A percentile compares a stretch with the other conserved stretches of the same genome.
These are phyloP conservation scores for Zaprionus obscuricornis DNA, from an alignment of 2,888 invertebrate genomes.

Conservation along the genomic window DNA sequence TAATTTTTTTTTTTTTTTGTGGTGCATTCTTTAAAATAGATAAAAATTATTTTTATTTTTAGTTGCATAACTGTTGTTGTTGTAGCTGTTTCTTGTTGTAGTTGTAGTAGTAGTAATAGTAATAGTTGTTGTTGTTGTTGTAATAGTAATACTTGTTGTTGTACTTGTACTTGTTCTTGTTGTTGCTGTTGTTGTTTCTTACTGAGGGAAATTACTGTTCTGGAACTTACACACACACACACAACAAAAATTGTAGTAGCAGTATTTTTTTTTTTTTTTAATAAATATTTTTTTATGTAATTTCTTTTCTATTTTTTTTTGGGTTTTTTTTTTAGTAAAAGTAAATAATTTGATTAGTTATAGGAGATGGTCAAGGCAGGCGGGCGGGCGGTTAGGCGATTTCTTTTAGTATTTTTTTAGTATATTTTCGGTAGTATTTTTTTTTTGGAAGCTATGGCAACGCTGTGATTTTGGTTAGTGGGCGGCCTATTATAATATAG, in stretches of 20 bases:
- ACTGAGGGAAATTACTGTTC: conserved; percentile 51
- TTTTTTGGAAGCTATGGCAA: conserved; percentile 21
- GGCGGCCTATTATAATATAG: too few species aligned
- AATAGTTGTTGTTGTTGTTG: conserved; percentile 39
- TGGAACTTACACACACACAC: conserved; percentile 62
- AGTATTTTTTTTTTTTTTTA: conserved; percentile 27
- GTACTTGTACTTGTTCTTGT: conserved; percentile 34
- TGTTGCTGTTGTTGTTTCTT: conserved; percentile 50
- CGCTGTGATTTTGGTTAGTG: conserved; percentile 23
- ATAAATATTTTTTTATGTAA: too few species aligned
- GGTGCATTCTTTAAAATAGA: conserved; percentile 66
- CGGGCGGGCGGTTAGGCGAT: conserved; percentile 27
- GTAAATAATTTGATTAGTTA: conserved; percentile 38
- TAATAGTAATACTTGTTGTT: conserved; percentile 38
- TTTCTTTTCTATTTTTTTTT: conserved; percentile 23
- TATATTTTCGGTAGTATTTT: conserved; percentile 6
- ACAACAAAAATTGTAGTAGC: conserved; percentile 60
- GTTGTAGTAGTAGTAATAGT: conserved; percentile 51
- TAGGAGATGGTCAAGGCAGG: conserved; percentile 33
- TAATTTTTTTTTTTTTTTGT: conserved; percentile 46
- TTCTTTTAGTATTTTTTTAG: conserved; percentile 3
- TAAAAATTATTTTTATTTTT: conserved; percentile 58
- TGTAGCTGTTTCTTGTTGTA: conserved; percentile 68
- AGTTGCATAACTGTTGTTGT: conserved; percentile 84
- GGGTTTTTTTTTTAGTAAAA: conserved; percentile 28